Conservation (phyloP, 2,113 vertebrate genomes). For the Sigmodon hispidus region DNA sequence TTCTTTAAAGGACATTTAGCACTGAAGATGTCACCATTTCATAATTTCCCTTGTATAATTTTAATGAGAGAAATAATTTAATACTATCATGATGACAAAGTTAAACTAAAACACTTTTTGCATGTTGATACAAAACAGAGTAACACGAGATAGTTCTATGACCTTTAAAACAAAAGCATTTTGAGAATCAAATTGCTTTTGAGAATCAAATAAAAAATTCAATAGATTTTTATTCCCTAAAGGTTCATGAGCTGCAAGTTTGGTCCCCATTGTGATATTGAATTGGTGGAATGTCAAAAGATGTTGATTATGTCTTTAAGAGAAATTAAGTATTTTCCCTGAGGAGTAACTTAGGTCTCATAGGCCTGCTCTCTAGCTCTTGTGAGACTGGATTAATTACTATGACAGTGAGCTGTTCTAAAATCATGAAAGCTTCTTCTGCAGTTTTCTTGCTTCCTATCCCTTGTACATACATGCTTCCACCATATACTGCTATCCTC, state of each 20-base stretch:
- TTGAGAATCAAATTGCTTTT: constrained; percentile 2
- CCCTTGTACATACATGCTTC: too few species aligned
- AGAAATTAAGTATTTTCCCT: not conserved
- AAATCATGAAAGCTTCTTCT: not conserved
- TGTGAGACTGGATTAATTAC: not conserved
- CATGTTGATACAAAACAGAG: not conserved
- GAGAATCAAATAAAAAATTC: not conserved
- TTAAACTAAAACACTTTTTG: not conserved
- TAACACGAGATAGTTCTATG: not conserved
- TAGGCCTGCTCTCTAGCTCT: not conserved
- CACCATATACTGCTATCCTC: not conserved
- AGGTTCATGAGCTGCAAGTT: not conserved
- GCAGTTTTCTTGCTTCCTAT: not conserved
- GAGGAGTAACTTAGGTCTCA: not conserved
- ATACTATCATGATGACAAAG: constrained; percentile 33
- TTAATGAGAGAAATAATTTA: constrained; percentile 34
- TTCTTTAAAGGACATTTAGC: constrained; percentile 43
- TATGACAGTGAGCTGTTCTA: not conserved
- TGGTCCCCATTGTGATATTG: not conserved
- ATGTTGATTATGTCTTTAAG: not conserved
- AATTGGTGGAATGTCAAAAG: not conserved
- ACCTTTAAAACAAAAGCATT: constrained; percentile 23
- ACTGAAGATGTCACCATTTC: not conserved
- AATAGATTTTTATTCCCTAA: not conserved
- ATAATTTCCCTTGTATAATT: constrained; percentile 23